phyloP scores from a whole-genome alignment of 2,113 vertebrate genomes.

The Atlantisia rogersi region DNA sequence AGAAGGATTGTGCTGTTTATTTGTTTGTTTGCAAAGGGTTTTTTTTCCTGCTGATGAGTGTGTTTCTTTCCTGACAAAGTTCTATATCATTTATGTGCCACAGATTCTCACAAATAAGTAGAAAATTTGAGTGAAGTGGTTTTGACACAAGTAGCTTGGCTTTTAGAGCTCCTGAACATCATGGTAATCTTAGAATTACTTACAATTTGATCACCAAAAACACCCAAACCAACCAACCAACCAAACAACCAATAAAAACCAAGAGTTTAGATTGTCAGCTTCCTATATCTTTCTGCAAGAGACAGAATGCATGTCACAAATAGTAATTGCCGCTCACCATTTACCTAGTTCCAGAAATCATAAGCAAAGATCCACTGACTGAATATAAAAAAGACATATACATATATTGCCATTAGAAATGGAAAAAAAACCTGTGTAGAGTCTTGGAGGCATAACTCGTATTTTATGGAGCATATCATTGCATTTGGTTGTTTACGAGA shows the following conservation, averaged over 20 bases:
- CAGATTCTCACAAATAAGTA: not conserved
- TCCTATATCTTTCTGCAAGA: not conserved
- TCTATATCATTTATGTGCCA: not conserved
- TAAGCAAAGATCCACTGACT: not conserved
- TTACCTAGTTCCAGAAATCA: not conserved
- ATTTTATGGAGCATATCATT: slow-evolving; percentile 21
- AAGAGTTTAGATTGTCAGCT: not conserved
- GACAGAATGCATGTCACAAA: not conserved
- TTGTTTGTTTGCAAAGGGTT: not conserved
- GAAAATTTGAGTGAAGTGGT: not conserved
- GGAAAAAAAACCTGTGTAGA: not conserved
- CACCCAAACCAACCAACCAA: rapidly evolving
- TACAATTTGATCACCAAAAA: not conserved
- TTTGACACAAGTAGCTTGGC: not conserved
- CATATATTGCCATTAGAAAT: not conserved
- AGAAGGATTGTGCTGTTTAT: not conserved
- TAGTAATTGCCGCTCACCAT: not conserved
- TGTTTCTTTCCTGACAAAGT: not conserved
- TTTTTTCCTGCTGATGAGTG: not conserved
- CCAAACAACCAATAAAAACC: not conserved
- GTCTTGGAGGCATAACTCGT: not conserved
- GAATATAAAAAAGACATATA: not conserved
- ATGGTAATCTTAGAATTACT: not conserved
- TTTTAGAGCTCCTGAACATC: not conserved
- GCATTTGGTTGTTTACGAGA: slow-evolving; percentile 16